These are phyloP conservation scores for Meliscaeva auricollis DNA, from an alignment of 2,888 invertebrate species.

Conservation along the genomic window DNA sequence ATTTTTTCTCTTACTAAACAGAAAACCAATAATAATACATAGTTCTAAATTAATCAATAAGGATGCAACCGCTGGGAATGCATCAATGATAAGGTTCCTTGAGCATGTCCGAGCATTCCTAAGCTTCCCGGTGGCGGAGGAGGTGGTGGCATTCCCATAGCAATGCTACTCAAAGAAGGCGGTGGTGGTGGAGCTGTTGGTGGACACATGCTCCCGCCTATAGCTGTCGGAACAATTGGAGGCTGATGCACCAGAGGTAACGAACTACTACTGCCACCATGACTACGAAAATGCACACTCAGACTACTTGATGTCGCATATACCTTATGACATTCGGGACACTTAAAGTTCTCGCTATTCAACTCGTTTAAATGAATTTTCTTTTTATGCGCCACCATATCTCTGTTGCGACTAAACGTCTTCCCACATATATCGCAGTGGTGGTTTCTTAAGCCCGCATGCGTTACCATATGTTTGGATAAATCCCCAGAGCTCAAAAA, in stretches of 20 bases:
- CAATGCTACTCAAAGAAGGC: slow-evolving; percentile 78
- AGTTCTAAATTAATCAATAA: slow-evolving; percentile 78
- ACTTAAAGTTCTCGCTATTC: slow-evolving; percentile 81
- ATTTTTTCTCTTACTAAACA: too few species aligned
- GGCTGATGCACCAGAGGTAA: slow-evolving; percentile 77
- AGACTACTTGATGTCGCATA: slow-evolving; percentile 82
- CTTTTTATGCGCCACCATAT: slow-evolving; percentile 85
- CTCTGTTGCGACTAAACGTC: slow-evolving; percentile 86
- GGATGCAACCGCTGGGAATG: slow-evolving; percentile 82
- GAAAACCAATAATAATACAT: too few species aligned
- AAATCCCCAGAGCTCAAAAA: slow-evolving; percentile 87
- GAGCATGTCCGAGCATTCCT: slow-evolving; percentile 78
- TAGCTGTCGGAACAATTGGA: slow-evolving; percentile 77
- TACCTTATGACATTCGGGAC: slow-evolving; percentile 83
- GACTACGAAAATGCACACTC: slow-evolving; percentile 83
- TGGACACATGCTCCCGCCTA: slow-evolving; percentile 78
- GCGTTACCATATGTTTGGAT: slow-evolving; percentile 86
- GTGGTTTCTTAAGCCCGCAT: slow-evolving; percentile 86
- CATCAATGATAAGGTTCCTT: slow-evolving; percentile 81
- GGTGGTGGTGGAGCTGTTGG: slow-evolving; percentile 79
- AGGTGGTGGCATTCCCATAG: slow-evolving; percentile 79
- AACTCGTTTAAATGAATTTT: slow-evolving; percentile 81
- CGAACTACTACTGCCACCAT: slow-evolving; percentile 80
- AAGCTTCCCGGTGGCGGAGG: slow-evolving; percentile 80
- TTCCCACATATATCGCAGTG: slow-evolving; percentile 86